These are phyloP conservation scores for Cheilosia variabilis DNA, from an alignment of 2,888 invertebrate species.

Conservation along the genomic window DNA sequence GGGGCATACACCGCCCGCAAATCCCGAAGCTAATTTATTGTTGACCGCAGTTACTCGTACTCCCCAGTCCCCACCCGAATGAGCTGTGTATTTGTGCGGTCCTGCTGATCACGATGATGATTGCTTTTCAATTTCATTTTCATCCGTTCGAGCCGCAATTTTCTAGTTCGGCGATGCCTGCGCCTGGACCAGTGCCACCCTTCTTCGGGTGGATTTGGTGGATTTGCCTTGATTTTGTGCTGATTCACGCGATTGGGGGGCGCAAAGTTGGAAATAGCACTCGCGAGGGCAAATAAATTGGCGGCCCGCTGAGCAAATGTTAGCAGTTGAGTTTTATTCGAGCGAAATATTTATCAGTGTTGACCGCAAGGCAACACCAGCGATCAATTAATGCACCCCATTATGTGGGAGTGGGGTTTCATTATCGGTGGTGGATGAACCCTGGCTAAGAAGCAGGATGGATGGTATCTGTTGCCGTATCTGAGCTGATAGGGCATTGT, in stretches of 20 bases:
- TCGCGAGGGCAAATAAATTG: slow-evolving; percentile 6
- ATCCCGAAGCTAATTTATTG: slow-evolving; percentile 53
- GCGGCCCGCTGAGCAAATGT: slow-evolving; percentile 44
- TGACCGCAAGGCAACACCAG: slow-evolving; percentile 30
- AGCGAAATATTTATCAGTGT: slow-evolving; percentile 61
- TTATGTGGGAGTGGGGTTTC: slow-evolving; percentile 17
- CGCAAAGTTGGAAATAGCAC: not conserved
- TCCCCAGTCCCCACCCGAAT: not conserved
- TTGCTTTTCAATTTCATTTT: slow-evolving; percentile 56
- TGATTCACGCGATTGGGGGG: not conserved
- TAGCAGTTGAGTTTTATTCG: slow-evolving; percentile 67
- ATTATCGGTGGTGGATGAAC: not conserved
- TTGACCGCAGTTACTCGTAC: not conserved
- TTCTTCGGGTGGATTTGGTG: not conserved
- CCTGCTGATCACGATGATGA: slow-evolving; percentile 55
- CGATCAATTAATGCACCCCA: slow-evolving; percentile 59
- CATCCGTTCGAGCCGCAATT: slow-evolving; percentile 20
- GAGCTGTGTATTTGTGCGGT: slow-evolving; percentile 3
- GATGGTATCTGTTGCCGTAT: slow-evolving; percentile 22
- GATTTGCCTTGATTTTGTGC: not conserved
- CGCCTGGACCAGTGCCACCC: slow-evolving; percentile 19
- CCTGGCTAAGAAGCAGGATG: slow-evolving; percentile 7
- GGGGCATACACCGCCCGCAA: slow-evolving; percentile 28
- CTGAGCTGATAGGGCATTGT: slow-evolving; percentile 17
- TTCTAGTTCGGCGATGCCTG: slow-evolving; percentile 12